Conservation (phyloP, 2,113 vertebrate species). For the Sander lucioperca region DNA sequence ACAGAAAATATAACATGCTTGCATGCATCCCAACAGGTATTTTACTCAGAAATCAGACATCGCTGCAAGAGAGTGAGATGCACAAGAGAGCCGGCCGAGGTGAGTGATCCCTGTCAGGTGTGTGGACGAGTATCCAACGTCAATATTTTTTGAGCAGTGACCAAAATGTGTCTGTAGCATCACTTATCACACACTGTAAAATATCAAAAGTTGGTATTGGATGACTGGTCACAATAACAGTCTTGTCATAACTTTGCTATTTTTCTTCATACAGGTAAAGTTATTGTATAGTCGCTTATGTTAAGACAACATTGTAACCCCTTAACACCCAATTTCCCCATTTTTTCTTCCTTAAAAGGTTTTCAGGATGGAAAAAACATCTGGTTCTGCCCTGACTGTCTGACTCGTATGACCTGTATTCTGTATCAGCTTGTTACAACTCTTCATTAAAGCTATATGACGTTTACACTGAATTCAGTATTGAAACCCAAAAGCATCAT, state of each 20-base stretch:
- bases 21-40: conserved; percentile 64
- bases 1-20: conserved; percentile 57
- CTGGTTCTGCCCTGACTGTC: neutral
- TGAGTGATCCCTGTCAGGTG: conserved; percentile 51
- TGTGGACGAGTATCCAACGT: neutral
- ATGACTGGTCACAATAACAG: neutral
- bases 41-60: conserved; percentile 44
- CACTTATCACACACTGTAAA: conserved; percentile 21
- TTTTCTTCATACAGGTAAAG: neutral
- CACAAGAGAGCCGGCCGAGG: neutral
- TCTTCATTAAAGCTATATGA: neutral
- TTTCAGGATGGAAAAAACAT: too few relatives aligned
- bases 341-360: neutral
- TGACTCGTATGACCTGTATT: neutral
- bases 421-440: neutral
- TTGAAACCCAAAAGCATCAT: neutral
- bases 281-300: neutral
- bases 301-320: neutral
- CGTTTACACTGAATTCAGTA: neutral
- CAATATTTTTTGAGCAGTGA: neutral
- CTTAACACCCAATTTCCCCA: neutral
- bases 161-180: neutral
- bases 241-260: neutral
- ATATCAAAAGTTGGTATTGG: neutral
- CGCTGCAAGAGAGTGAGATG: conserved; percentile 30